A percentile compares a stretch with the other conserved stretches of the same genome.
These are phyloP conservation scores for Lamellibrachia satsuma DNA, from an alignment of 2,888 invertebrate species.

Conservation along the genomic window DNA sequence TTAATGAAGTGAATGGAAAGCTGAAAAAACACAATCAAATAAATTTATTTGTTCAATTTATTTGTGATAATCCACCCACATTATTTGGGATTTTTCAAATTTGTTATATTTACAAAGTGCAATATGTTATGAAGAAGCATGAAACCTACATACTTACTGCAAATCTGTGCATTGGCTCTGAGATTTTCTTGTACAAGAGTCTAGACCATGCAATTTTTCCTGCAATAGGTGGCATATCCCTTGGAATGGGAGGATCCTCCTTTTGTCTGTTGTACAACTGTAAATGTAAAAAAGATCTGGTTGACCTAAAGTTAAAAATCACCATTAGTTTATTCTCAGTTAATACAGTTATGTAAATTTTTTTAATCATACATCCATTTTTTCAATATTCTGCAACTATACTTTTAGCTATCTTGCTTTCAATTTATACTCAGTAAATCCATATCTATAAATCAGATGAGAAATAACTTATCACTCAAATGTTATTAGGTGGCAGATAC, in stretches of 20 bases:
- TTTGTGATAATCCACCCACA: too few relatives aligned
- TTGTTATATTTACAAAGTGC: too few relatives aligned
- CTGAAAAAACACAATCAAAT: too few relatives aligned
- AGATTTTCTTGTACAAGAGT: conserved; percentile 78
- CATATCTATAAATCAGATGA: background rate
- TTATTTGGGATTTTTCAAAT: too few relatives aligned
- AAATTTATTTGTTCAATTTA: too few relatives aligned
- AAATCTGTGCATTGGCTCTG: conserved; percentile 78
- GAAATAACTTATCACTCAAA: background rate
- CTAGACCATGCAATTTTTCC: conserved; percentile 86
- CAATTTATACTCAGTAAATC: background rate
- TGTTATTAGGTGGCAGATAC: background rate
- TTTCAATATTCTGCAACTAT: background rate
- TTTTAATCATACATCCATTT: background rate
- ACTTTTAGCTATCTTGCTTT: background rate
- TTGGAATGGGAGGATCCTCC: conserved; percentile 77
- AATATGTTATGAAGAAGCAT: background rate
- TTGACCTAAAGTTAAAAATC: background rate
- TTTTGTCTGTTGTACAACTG: conserved; percentile 79
- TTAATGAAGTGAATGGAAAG: too few relatives aligned
- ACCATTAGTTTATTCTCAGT: background rate
- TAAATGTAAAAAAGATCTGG: background rate
- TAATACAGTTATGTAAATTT: too few relatives aligned
- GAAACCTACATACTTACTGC: conserved; percentile 41
- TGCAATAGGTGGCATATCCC: conserved; percentile 81